Evolutionary conservation across 2,888 invertebrate species (phyloP).

Genomic region (Cosmorhoe ocellata): DNA sequence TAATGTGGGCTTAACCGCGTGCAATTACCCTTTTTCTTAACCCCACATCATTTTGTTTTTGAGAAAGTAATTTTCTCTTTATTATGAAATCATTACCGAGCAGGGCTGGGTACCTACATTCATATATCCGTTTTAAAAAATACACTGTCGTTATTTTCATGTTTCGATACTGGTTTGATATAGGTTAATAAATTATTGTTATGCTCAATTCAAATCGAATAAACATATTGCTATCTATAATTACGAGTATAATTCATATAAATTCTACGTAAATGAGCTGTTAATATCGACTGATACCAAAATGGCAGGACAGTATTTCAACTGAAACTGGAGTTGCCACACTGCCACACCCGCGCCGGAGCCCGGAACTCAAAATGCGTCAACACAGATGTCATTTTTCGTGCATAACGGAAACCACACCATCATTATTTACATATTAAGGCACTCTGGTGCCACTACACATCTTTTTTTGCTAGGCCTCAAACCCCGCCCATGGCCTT

Average conservation of each 20-base stretch:
- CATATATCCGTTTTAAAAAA: neutral
- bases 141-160: neutral
- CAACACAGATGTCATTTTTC: slow-evolving; percentile 64
- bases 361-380: slow-evolving; percentile 62
- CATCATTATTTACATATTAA: slow-evolving; percentile 79
- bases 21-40: slow-evolving; percentile 38
- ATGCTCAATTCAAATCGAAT: too few species aligned
- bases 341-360: slow-evolving; percentile 49
- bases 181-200: too few species aligned
- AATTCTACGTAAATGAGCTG: slow-evolving; percentile 7
- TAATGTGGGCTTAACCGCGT: slow-evolving; percentile 37
- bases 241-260: neutral
- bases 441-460: slow-evolving; percentile 53
- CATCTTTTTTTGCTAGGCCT: slow-evolving; percentile 70
- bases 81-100: slow-evolving; percentile 17
- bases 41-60: slow-evolving; percentile 23
- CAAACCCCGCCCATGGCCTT: slow-evolving; percentile 68
- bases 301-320: slow-evolving; percentile 13
- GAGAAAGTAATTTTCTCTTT: slow-evolving; percentile 21
- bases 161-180: too few species aligned
- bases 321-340: slow-evolving; percentile 34
- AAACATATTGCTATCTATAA: too few species aligned
- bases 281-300: slow-evolving; percentile 5
- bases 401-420: slow-evolving; percentile 68
- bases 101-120: neutral